These are phyloP conservation scores for Clunio marinus DNA, from an alignment of 2,888 invertebrate genomes.

Conservation along the genomic window DNA sequence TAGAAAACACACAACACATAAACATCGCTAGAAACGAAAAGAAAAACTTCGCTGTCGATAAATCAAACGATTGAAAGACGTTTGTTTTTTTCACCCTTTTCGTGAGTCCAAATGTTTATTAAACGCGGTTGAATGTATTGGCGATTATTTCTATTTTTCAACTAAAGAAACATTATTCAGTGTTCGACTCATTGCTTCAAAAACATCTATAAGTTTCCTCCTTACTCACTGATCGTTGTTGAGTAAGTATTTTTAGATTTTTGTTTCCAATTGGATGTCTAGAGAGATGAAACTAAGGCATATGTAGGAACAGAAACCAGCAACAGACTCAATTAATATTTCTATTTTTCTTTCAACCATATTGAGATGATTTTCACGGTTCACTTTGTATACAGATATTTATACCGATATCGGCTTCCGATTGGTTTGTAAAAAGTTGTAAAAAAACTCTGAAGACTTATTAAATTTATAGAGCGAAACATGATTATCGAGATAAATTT, in stretches of 20 bases:
- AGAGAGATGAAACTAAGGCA: background rate
- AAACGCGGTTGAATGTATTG: background rate
- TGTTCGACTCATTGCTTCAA: conserved; percentile 3
- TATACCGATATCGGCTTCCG: no score
- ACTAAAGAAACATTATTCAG: background rate
- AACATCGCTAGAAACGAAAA: no score
- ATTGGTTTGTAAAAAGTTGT: no score
- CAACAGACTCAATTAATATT: background rate
- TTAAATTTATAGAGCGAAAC: no score
- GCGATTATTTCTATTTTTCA: conserved; percentile 21
- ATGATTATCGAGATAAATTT: no score
- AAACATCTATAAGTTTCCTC: background rate
- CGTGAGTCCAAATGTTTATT: conserved; percentile 3
- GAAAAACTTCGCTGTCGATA: background rate
- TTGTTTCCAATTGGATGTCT: no score
- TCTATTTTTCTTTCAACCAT: background rate
- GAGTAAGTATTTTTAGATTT: background rate
- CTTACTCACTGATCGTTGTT: background rate
- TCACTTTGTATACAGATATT: background rate
- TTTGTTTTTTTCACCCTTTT: conserved; percentile 7
- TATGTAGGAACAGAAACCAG: background rate
- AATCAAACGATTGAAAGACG: background rate
- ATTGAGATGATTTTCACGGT: background rate
- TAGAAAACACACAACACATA: background rate
- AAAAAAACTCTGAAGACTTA: no score